These are phyloP conservation scores for Laothoe populi DNA, from an alignment of 2,888 invertebrate species.

Conservation along the genomic window DNA sequence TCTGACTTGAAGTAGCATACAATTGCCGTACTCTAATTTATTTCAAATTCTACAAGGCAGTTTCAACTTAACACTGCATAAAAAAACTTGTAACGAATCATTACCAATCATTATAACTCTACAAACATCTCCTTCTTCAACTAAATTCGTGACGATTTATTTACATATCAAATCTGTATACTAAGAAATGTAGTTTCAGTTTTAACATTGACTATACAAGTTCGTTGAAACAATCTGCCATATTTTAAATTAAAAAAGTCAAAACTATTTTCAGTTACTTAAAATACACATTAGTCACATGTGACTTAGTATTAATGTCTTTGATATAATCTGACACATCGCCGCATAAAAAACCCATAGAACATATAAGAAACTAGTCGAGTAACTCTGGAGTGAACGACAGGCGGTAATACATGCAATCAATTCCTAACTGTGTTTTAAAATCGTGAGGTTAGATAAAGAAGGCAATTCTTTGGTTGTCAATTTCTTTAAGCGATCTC, in stretches of 20 bases:
- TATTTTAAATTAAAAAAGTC: background rate
- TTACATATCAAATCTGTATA: background rate
- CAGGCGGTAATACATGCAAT: conserved; percentile 17
- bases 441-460: conserved; percentile 28
- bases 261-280: background rate
- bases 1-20: background rate
- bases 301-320: conserved; percentile 6
- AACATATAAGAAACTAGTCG: conserved; percentile 13
- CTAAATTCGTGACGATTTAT: background rate
- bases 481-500: conserved; percentile 20
- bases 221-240: background rate
- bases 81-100: background rate
- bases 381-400: conserved; percentile 11
- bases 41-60: background rate
- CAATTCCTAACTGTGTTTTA: conserved; percentile 27
- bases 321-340: conserved; percentile 15
- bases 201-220: background rate
- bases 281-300: background rate
- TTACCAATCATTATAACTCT: background rate
- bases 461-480: conserved; percentile 24
- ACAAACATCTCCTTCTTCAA: background rate
- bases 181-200: conserved; percentile 4
- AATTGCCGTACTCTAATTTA: background rate
- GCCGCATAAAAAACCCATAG: conserved; percentile 8
- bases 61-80: background rate